Conservation (phyloP, 2,113 vertebrate genomes). For the Pangasianodon gigas region DNA sequence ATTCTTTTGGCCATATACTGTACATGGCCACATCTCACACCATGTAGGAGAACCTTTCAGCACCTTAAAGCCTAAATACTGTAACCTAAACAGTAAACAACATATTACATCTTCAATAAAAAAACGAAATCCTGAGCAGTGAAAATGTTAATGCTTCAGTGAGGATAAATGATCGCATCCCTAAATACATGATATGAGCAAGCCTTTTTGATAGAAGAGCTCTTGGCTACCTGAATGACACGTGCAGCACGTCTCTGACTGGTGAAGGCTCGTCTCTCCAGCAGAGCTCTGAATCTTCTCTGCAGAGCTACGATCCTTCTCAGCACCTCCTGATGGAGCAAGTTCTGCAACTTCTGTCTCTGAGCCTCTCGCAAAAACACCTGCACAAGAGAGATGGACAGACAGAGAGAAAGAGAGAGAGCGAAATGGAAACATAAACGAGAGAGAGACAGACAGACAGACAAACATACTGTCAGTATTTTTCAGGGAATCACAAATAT, state of each 20-base stretch:
- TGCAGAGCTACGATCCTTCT: slow-evolving; percentile 83
- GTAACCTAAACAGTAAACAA: no score
- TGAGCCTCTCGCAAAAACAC: slow-evolving; percentile 89
- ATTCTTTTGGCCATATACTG: no score
- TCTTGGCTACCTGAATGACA: slow-evolving; percentile 82
- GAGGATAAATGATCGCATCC: not conserved
- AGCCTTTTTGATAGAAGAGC: no score
- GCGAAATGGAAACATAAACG: not conserved
- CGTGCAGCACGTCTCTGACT: slow-evolving; percentile 77
- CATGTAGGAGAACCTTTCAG: no score
- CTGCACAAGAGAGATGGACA: slow-evolving; percentile 62
- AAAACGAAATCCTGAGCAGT: not conserved
- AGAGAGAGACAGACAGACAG: not conserved
- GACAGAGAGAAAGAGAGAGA: not conserved
- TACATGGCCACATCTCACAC: no score
- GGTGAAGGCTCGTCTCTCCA: slow-evolving; percentile 84
- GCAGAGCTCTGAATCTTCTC: slow-evolving; percentile 79
- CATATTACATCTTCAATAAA: no score
- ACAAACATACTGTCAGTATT: not conserved
- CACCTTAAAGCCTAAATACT: no score
- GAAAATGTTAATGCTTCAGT: not conserved
- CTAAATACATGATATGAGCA: not conserved
- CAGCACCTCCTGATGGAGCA: slow-evolving; percentile 88
- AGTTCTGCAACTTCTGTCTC: slow-evolving; percentile 84
- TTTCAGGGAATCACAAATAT: not conserved